Percentiles rank a stretch among this genome's conserved stretches.
phyloP scores from a whole-genome alignment of 2,113 vertebrate species.

The chimpanzee (Pan troglodytes) region DNA sequence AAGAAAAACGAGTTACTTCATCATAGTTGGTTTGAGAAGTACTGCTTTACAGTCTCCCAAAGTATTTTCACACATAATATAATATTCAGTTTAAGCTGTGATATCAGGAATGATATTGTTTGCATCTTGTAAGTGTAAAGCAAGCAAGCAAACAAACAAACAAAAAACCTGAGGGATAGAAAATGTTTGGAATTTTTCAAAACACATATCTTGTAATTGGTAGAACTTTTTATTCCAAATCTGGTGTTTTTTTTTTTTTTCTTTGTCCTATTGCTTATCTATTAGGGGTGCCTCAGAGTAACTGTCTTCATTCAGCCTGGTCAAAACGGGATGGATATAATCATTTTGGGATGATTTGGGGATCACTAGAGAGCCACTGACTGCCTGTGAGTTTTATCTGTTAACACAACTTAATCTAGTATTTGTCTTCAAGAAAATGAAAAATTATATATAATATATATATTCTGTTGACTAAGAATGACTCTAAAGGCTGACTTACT shows the following conservation, averaged over 20 bases:
- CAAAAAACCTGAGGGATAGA: neutral
- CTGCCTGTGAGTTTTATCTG: neutral
- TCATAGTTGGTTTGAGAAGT: neutral
- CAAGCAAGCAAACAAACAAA: neutral
- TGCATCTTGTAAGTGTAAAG: neutral
- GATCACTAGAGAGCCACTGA: neutral
- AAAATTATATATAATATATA: neutral
- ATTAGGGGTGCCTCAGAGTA: rapidly evolving
- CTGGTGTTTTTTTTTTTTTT: too few relatives aligned
- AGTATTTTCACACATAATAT: neutral
- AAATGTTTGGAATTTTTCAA: neutral
- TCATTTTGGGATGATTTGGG: neutral
- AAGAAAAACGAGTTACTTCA: neutral
- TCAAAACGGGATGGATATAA: neutral
- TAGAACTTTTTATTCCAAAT: neutral
- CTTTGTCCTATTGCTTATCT: neutral
- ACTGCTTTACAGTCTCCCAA: neutral
- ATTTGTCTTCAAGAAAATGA: neutral
- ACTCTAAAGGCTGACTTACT: neutral
- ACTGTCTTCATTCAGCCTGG: neutral
- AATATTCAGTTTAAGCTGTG: neutral
- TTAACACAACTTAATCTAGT: neutral
- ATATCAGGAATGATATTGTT: neutral
- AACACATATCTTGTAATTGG: neutral
- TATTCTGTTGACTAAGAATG: neutral